phyloP scores from a whole-genome alignment of 2,113 vertebrate genomes.

The Phyllostomus hastatus region DNA sequence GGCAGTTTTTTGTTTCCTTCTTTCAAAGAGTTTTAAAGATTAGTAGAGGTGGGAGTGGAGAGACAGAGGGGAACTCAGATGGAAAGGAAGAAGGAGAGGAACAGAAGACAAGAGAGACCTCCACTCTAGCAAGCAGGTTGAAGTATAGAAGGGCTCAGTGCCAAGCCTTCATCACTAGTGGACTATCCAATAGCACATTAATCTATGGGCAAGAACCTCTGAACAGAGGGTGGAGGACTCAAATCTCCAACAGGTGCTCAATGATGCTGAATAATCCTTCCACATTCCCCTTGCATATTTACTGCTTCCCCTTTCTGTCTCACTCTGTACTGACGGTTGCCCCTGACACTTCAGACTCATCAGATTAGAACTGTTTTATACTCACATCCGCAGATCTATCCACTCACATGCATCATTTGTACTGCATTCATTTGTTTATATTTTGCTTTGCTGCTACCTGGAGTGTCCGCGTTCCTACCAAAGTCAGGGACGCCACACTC shows the following conservation, averaged over 20 bases:
- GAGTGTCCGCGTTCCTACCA: rapidly evolving
- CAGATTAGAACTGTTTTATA: neutral
- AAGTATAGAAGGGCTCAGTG: neutral
- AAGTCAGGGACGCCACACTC: neutral
- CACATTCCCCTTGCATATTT: neutral
- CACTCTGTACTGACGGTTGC: neutral
- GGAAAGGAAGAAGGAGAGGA: neutral
- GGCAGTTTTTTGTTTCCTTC: neutral
- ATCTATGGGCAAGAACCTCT: neutral
- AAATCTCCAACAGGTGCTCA: neutral
- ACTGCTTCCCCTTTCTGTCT: neutral
- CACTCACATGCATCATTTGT: neutral
- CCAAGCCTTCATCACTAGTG: neutral
- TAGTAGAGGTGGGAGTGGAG: neutral
- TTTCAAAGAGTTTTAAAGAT: neutral
- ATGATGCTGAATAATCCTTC: neutral
- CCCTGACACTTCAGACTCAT: neutral
- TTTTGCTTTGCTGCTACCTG: neutral
- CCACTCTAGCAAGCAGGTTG: neutral
- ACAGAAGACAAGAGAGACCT: neutral
- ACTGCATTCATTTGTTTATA: neutral
- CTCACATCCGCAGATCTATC: neutral
- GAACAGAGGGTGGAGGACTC: neutral
- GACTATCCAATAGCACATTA: neutral
- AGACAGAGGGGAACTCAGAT: neutral